Evolutionary conservation across 2,113 vertebrate genomes (phyloP), one percentile per base, ranked within the genome.

Genomic region (Eubucco bourcierii): DNA sequence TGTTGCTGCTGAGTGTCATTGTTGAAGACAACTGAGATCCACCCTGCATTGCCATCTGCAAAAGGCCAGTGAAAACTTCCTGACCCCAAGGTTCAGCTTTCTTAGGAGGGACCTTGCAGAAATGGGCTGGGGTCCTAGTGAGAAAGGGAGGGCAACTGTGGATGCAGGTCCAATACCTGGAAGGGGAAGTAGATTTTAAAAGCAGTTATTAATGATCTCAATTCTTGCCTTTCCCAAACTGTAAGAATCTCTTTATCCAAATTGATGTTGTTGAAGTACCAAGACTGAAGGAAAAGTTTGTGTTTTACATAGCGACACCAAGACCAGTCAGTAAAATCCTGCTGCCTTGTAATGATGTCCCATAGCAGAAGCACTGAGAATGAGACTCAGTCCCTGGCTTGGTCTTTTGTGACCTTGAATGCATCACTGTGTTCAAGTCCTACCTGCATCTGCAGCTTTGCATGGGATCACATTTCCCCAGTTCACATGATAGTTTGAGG

Each of bases 401-500:
- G 21, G 39, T 60, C 67, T 61, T 59, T 27, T 44, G 44, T 2
- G 10, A 50, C 41, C 21, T n/a, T 5, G 19, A 47, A 10, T 24
- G 8, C 1, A 3, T 65, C 55, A 10, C 75, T 47, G 0, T 23
- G n/a, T 66, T 44, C 21, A 25, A 18, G 10, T 74, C 31, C 52
- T 58, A 15, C 58, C 20, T 37, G 7, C 15, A 10, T 82, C 72
- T 66, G 63, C 28, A 41, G 15, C 39, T 88, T 83, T 46, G 24
- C 10, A 3, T 52, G 44, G 71, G 50, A 59, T 90, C 58, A 2
- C 13, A 1, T 71, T 86, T 65, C 47, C 18, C 31, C 39, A 28
- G 34, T 17, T 88, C 58, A 6, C 2, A 1, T 3, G 3, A 2
- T 20, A 24, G 4, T 0, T 3, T 34, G 56, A 67, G 53, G 34